Base-by-base conservation (phyloP, 2,113 vertebrate species). In the Burhinus oedicnemus region DNA sequence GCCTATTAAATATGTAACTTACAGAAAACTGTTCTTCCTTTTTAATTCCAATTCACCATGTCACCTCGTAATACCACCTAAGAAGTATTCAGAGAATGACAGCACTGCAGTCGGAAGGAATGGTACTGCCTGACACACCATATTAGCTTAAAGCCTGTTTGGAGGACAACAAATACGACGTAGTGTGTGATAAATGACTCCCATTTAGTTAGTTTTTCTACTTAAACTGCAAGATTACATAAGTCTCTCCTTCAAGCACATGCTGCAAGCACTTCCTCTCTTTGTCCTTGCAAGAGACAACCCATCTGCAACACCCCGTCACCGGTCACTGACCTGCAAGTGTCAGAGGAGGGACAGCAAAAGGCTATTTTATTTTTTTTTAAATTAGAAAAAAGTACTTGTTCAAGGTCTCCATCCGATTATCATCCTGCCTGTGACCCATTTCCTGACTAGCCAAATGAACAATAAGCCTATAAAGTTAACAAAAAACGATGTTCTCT, bases 381-480 rank as follows among this genome's bases (percentile, higher is more conserved):
- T 32, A 42, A 22, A 42, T 9, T 22, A 16, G 11, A 42, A 49
- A 58, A 51, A 26, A 62, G 40, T 8, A 54, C 55, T 49, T 80
- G 51, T 80, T 96, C 94, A 95, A 97, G 94, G 93, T 81, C 93
- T 92, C 76, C 49, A 80, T 90, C 70, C 92, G 87, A 96, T 80
- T 72, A 87, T 94, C 75, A 94, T 93, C 95, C 84, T 95, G 89
- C 54, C 55, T 93, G 42, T 89, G 93, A 95, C 87, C 91, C 78
- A 87, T 65, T 97, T 96, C 96, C 96, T 95, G 91, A 95, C 77
- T 47, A 87, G 77, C 40, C 87, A 89, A 78, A 84, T 36, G 94
- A 97, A 97, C 97, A 97, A 97, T 96, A 84, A 91, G 69, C 34
- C 94, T 84, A 94, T 76, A 89, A 97, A 95, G 60, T 62, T 84